These are phyloP conservation scores for Tyrannus savana DNA, from an alignment of 2,113 vertebrate species.

Conservation along the genomic window DNA sequence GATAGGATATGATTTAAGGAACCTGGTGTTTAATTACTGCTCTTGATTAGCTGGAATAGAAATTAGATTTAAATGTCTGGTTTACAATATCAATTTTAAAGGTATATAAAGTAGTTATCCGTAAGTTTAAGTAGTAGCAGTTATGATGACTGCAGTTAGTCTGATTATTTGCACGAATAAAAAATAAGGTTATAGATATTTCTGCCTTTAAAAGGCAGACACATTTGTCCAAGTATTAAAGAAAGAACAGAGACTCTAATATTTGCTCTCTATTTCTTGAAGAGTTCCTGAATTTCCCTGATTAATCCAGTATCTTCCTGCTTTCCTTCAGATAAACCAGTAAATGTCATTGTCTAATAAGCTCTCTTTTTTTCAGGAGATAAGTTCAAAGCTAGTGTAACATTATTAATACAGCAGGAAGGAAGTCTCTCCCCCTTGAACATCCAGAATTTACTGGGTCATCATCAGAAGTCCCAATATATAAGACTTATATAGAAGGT, in stretches of 20 bases:
- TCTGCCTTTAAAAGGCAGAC: background rate
- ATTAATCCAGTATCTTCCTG: background rate
- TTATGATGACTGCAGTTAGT: background rate
- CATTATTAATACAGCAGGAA: background rate
- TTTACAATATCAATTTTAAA: slow-evolving; percentile 52
- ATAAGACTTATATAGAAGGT: background rate
- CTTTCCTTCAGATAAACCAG: background rate
- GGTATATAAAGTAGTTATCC: background rate
- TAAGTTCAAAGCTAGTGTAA: background rate
- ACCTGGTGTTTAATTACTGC: slow-evolving; percentile 71
- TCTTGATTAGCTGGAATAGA: slow-evolving; percentile 70
- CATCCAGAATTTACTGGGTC: background rate
- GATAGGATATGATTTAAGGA: slow-evolving; percentile 73
- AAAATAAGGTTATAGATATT: background rate
- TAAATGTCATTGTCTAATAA: background rate
- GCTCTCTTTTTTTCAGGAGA: background rate
- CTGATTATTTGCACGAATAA: background rate
- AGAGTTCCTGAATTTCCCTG: background rate
- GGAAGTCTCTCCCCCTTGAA: background rate
- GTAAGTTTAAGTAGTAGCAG: background rate
- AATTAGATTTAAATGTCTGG: slow-evolving; percentile 60
- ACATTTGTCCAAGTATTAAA: background rate
- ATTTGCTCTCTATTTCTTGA: background rate
- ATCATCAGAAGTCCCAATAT: background rate
- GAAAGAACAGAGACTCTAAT: background rate